Conservation (phyloP, 2,113 vertebrate species). For the Pontoporia blainvillei region DNA sequence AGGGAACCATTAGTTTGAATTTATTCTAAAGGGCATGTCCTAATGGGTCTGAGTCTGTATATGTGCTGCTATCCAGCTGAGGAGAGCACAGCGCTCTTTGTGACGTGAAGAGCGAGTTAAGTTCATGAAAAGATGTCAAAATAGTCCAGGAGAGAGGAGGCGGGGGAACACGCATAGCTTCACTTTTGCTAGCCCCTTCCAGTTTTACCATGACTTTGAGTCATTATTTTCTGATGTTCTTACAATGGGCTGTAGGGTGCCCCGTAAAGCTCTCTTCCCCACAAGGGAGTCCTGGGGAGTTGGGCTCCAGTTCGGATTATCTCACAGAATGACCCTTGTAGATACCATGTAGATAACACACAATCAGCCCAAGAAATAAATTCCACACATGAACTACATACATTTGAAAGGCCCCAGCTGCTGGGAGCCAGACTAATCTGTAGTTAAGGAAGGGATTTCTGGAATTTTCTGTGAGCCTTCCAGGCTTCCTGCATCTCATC, state of each 20-base stretch:
- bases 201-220: neutral
- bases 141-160: neutral
- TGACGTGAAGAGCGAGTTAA: neutral
- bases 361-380: neutral
- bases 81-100: neutral
- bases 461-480: slow-evolving; percentile 42
- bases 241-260: neutral
- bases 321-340: neutral
- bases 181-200: neutral
- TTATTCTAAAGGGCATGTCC: neutral
- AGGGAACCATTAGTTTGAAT: neutral
- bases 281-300: neutral
- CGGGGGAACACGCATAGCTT: neutral
- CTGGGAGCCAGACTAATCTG: neutral
- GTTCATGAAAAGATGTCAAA: neutral
- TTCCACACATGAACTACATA: neutral
- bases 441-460: neutral
- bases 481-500: neutral
- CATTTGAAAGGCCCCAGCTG: neutral
- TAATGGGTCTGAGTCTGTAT: neutral
- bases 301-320: neutral
- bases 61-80: neutral
- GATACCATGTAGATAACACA: neutral
- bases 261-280: neutral
- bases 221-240: neutral